Evolutionary conservation across 2,113 vertebrate species (phyloP), one percentile per base, ranked within the genome.

Genomic region (Porphyrio hochstetteri): DNA sequence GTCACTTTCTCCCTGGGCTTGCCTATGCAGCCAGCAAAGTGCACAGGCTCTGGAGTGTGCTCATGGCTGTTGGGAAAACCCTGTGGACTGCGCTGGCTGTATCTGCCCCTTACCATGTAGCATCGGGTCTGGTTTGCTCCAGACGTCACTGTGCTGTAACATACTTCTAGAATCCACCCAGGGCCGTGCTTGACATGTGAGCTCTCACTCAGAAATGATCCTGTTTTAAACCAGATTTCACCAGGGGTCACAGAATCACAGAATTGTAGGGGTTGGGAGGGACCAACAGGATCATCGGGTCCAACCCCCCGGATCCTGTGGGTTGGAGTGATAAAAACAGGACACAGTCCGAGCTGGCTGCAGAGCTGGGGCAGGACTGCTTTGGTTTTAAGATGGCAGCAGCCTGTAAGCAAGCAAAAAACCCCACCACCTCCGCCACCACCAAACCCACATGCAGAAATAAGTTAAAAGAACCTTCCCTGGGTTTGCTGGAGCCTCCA

Each of bases 281-380:
- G 44, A 46, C 44, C 17, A 9, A 3, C 7, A 46, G 44, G 44
- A 46, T 19, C 44, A 46, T 46, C 17, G 44, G 44, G 44, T 18
- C 17, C 44, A 46, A 46, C 44, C 44, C 13, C 40, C 64, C 0
- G 0, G 35, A 42, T 65, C 0, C 2, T 65, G 13, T 12, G 67
- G 40, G 31, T 31, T 44, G 46, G 21, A 21, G 33, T 57, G 44
- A 16, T 6, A 63, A 35, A 56, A 52, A 56, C 31, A 16, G 28
- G 60, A 35, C 48, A 5, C 0, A 5, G 27, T 11, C 21, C 36
- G 28, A 53, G 18, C 29, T 42, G 19, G 19, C 36, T 82, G 46
- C 2, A 0, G 23, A 28, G 11, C 40, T 44, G 40, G 18, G 7
- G 40, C 25, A 42, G 63, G 29, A 42, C 29, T 21, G n/a, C 42